Base-by-base conservation (phyloP, 2,888 invertebrate genomes). In the Eudemis profundana region DNA sequence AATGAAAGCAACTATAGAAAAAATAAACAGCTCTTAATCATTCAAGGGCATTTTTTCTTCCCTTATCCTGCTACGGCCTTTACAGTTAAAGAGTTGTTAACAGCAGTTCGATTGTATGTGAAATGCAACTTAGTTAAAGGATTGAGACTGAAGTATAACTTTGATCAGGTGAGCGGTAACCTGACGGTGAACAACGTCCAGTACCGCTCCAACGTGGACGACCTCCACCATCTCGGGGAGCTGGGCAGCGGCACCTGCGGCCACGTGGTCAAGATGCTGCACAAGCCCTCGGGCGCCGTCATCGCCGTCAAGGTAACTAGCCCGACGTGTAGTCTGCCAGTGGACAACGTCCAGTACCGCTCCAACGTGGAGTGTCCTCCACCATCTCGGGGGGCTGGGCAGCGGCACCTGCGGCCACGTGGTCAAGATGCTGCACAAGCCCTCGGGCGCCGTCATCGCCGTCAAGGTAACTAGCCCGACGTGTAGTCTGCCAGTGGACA, bases 321-420 rank as follows among this genome's bases (percentile, higher is more conserved):
- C n/a, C n/a, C n/a, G n/a, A n/a, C n/a, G n/a, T n/a, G 98, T 63
- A 96, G 97, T 77, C 90, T 99, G 68, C 97, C 94, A 69, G 96
- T 98, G 66, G 95, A 96, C 75, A 96, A 96, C 51, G 89, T 93
- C 74, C 94, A 95, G 78, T 98, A 96, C 88, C 93, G 95, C 68
- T 97, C 97, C 3, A 95, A 95, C 71, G 95, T 97, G 75, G 95
- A 95, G n/a, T n/a, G n/a, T n/a, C 78, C 93, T 98, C 82, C 95
- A 97, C 74, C 96, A 96, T 74, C 88, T 97, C 62, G 97, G 97
- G 1, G 98, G 98, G 86, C 93, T 98, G 63, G 98, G 98, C 61
- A 97, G 96, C 82, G 99, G 99, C 12, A 99, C 99, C 12, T 99
- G 99, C 84, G 99, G 99, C 7, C 98, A 98, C 86, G 99, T 99